Percentiles rank a stretch among this genome's conserved stretches.
Conservation (phyloP, 2,797 vertebrate genomes). For the Tokudaia muenninki region DNA sequence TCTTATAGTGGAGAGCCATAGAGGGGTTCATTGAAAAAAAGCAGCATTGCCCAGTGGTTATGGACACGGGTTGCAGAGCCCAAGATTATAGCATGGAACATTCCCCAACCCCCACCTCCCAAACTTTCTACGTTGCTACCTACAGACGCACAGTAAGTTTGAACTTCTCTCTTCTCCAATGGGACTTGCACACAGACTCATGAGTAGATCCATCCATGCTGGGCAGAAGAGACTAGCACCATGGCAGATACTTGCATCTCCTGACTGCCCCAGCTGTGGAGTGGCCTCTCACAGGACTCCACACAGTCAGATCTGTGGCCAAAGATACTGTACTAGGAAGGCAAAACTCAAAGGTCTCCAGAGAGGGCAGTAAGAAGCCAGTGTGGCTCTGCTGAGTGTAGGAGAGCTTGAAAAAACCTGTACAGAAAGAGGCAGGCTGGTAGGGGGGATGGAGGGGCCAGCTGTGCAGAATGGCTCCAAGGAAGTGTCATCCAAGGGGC, state of each 20-base stretch:
- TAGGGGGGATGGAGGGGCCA: fast-evolving
- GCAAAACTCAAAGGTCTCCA: neutral
- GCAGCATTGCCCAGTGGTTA: fast-evolving
- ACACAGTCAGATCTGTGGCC: neutral
- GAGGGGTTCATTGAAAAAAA: neutral
- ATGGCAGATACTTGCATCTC: fast-evolving
- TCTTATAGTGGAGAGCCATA: neutral
- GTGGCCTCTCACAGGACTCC: fast-evolving
- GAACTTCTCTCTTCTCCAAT: neutral
- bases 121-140: fast-evolving
- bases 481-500: neutral
- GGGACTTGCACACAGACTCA: fast-evolving
- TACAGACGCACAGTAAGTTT: fast-evolving
- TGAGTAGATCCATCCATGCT: neutral
- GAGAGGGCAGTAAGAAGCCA: neutral
- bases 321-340: too few relatives aligned
- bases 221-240: fast-evolving
- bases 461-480: fast-evolving
- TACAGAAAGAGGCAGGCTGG: neutral
- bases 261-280: fast-evolving
- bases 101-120: too few relatives aligned
- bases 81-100: fast-evolving
- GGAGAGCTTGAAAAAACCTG: fast-evolving
- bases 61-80: fast-evolving
- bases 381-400: neutral